Evolutionary conservation across 2,113 vertebrate species (phyloP).

Genomic region (Euleptes europaea): DNA sequence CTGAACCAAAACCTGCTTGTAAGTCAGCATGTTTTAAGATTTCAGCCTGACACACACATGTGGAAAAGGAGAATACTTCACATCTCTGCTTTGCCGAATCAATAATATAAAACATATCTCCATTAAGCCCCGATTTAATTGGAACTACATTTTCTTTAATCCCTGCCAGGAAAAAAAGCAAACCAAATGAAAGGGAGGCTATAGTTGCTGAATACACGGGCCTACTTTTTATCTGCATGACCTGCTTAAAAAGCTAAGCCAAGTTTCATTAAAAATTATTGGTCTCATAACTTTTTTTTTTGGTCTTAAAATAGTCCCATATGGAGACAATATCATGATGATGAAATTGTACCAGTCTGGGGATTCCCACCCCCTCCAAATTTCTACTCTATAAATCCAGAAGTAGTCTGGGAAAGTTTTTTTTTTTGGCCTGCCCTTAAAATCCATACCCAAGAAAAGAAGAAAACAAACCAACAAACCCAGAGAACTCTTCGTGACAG

Average conservation of each 20-base stretch:
- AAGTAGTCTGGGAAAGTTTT: not conserved
- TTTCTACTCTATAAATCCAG: not conserved
- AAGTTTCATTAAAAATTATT: constrained; percentile 82
- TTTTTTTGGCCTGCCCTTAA: not conserved
- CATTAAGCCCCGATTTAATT: constrained; percentile 62
- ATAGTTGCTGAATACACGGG: constrained; percentile 25
- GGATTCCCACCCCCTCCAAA: not conserved
- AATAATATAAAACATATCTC: constrained; percentile 73
- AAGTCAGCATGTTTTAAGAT: not conserved
- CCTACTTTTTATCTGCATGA: constrained; percentile 70
- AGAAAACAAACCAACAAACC: too few species aligned
- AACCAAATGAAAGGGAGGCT: constrained; percentile 31
- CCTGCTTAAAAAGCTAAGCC: constrained; percentile 67
- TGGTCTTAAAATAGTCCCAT: constrained; percentile 62
- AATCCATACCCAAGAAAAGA: not conserved
- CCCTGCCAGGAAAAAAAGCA: constrained; percentile 44
- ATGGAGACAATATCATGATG: constrained; percentile 66
- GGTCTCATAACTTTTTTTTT: constrained; percentile 68
- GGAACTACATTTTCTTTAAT: constrained; percentile 62
- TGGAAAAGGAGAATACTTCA: constrained; percentile 6
- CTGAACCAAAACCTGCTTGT: not conserved
- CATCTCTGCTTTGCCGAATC: constrained; percentile 50
- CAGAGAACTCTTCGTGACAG: not conserved
- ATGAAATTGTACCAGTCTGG: constrained; percentile 33
- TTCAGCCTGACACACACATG: not conserved